These are phyloP conservation scores for Camponotus fellah DNA, from an alignment of 2,888 invertebrate species.

Conservation along the genomic window DNA sequence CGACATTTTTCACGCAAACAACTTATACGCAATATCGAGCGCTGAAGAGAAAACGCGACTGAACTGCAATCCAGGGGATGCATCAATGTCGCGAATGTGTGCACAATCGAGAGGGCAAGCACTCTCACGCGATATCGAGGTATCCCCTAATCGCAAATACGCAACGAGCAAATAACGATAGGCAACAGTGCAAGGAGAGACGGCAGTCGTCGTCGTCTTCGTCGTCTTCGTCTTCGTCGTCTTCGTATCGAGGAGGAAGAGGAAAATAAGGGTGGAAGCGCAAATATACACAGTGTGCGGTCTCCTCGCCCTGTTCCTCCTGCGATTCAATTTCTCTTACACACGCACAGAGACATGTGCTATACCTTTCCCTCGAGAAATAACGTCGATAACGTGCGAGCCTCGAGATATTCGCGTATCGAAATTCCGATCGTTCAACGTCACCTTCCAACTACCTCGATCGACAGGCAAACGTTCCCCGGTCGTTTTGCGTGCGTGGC, in stretches of 20 bases:
- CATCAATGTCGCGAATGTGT: slow-evolving; percentile 42
- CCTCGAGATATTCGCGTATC: slow-evolving; percentile 37
- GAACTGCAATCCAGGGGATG: slow-evolving; percentile 20
- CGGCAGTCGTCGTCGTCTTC: background rate
- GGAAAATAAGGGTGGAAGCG: slow-evolving; percentile 39
- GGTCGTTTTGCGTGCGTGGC: slow-evolving; percentile 26
- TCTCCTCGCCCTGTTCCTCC: slow-evolving; percentile 36
- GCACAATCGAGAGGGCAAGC: slow-evolving; percentile 44
- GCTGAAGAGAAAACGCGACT: slow-evolving; percentile 15
- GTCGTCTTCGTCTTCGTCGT: slow-evolving; percentile 24
- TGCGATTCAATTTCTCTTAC: slow-evolving; percentile 62
- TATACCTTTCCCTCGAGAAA: slow-evolving; percentile 28
- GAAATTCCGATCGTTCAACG: slow-evolving; percentile 45
- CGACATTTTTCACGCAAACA: too few species aligned
- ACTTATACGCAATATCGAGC: slow-evolving; percentile 10
- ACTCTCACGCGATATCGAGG: slow-evolving; percentile 45
- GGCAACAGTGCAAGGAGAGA: slow-evolving; percentile 48
- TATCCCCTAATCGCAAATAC: slow-evolving; percentile 57
- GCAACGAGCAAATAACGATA: slow-evolving; percentile 54
- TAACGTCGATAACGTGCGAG: slow-evolving; percentile 48
- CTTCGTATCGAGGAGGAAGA: slow-evolving; percentile 20
- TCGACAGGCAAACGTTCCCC: slow-evolving; percentile 33
- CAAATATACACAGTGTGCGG: slow-evolving; percentile 48
- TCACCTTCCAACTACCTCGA: slow-evolving; percentile 20
- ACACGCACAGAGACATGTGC: background rate